A percentile compares a stretch with the other conserved stretches of the same genome.
Evolutionary conservation across 2,888 invertebrate species (phyloP).

Genomic region (Andrena haemorrhoa): DNA sequence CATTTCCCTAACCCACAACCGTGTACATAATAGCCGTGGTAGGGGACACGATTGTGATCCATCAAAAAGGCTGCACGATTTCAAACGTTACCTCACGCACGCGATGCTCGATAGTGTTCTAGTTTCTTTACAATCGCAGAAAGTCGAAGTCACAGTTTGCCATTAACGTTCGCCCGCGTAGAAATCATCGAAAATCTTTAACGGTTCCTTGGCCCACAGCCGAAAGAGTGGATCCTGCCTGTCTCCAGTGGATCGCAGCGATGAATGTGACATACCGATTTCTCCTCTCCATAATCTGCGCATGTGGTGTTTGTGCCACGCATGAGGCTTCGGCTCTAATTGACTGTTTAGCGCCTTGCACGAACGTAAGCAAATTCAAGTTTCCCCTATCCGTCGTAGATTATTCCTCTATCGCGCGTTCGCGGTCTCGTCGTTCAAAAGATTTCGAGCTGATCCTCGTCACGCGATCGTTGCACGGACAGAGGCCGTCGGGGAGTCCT

Average conservation of each 20-base stretch:
- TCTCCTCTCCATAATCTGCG: constrained; percentile 4
- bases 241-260: neutral
- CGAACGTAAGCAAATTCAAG: constrained; percentile 60
- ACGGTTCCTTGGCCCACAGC: neutral
- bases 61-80: constrained; percentile 11
- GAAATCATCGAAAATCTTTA: neutral
- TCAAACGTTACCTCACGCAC: constrained; percentile 15
- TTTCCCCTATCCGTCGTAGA: neutral
- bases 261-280: neutral
- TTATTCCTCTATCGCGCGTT: neutral
- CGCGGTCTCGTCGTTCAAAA: too few species aligned
- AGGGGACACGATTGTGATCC: constrained; percentile 7
- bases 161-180: neutral
- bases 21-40: neutral
- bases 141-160: neutral
- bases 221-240: neutral
- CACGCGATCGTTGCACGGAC: too few species aligned
- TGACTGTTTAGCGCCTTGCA: constrained; percentile 52
- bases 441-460: neutral
- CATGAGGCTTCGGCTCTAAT: constrained; percentile 42
- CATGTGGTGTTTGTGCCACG: constrained; percentile 25
- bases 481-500: too few species aligned
- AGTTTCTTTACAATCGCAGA: neutral
- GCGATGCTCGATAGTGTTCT: neutral
- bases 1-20: neutral